Base-by-base conservation (phyloP, 2,888 invertebrate genomes). In the Reticulitermes lucifugus region DNA sequence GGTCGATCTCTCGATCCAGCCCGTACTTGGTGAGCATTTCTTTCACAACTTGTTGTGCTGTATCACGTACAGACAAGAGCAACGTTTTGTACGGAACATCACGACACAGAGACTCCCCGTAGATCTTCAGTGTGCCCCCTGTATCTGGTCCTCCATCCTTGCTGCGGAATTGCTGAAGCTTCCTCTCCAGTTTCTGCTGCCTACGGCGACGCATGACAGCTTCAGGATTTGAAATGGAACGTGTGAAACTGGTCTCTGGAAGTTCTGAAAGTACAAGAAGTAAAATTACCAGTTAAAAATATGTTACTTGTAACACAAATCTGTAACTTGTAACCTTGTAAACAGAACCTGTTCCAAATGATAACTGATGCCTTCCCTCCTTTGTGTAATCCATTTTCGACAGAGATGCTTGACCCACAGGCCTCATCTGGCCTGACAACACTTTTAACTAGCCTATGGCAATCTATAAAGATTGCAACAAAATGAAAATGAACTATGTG, bases 171-270 rank as follows among this genome's bases (percentile, higher is more conserved):
- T 98, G 98, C 90, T 99, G 98, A 89, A 99, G 92, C 91, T 98
- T 98, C 90, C 97, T 95, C 91, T 99, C 99, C 84, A 99, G 93
- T 91, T 99, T 99, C 91, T 99, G 98, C 90, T 99, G 99, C 43
- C 99, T 93, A 84, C 99, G 93, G 83, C 99, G 94, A 87, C 98
- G 94, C 99, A 99, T 99, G 88, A 99, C 99, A 86, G 99, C 98
- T 93, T 99, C 99, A 5, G 99, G 99, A 93, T 99, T 99, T 87
- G 99, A 99, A 90, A 99, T 99, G 89, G 98, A 99, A 89, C 99
- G 94, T 81, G 99, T 99, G 92, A 99, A 99, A 89, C 98, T 98
- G 83, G 98, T 99, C 92, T 99, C 98, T 46, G 99, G 99, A 88
- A 99, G 92, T 92, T 99, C 99, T 95, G 92, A 60, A 90, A 90